Base-by-base conservation (phyloP, 2,888 invertebrate species). In the Saturnia japonica region DNA sequence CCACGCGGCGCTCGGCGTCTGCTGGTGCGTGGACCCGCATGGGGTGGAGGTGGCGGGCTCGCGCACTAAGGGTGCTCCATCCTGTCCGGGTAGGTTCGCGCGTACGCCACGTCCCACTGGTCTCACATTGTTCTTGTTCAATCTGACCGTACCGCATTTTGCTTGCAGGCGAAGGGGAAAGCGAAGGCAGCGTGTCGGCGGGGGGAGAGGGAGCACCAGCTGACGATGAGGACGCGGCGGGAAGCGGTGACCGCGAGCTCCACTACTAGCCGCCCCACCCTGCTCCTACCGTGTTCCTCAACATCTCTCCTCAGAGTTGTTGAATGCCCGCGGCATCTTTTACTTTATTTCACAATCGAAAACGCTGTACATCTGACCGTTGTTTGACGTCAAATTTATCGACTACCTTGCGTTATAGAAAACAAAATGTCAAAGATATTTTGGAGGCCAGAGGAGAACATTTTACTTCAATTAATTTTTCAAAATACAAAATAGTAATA, bases 11-110 rank as follows among this genome's bases (percentile, higher is more conserved):
- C 97, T 97, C 69, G 97, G 96, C 73, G 96, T 97, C 88, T 98
- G 98, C 93, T 98, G 98, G 98, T 98, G 98, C 94, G 98, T 98
- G 78, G 98, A 98, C 94, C 96, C 97, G 87, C 98, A 98, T 91
- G 98, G 98, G 71, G 97, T 97, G 67, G 98, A 98, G 93, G 96
- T 96, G 83, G 96, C 97, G 78, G 97, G 97, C 86, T 97, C 97
- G 77, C 96, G 98, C 86, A 96, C 97, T 95, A 96, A 87, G 96
- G 97, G 89, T 74, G 87, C 85, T 72, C 79, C 95, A 93, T 76
- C 75, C 60, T 76, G 78, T 69, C 75, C 78, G 70, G 77, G 75
- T 71, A 19, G 54, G 77, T 22, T 1, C 19, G 16, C 14, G 6
- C 11, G 6, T 34, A 34, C 34, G 34, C 34, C 2, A 34, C 34